Base-by-base conservation (phyloP, 2,888 invertebrate species). In the Acrobasis suavella region DNA sequence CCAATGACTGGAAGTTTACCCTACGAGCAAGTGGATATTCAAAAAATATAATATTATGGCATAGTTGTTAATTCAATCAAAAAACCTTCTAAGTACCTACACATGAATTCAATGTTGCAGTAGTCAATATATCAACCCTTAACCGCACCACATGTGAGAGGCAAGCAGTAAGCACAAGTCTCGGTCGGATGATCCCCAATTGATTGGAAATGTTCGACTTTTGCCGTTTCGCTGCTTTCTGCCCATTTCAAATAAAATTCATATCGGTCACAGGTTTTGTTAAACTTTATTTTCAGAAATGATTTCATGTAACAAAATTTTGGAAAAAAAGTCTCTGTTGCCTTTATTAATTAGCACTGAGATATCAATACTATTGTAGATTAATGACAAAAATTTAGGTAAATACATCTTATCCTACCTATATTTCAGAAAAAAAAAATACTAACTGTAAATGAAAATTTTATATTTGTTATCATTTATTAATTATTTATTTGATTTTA, bases 131-230 rank as follows among this genome's bases (percentile, higher is more conserved):
- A 60, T 60, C 60, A 60, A 52, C 50, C 51, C 50, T 50, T 60
- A 59, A 50, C 50, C 60, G 52, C 39, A 22, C 16, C 59, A 59
- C 49, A 59, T 50, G 50, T 59, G 42, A 60, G 39, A 17, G 16
- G 60, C 51, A 52, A 51, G 42, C 60, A 60, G 60, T 42, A 60
- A 60, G 60, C 60, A 64, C 59, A 50, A 32, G 65, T 51, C 58
- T 16, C 63, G 64, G 62, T 61, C 54, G 65, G 65, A 65, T 67
- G 67, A 65, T 71, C 63, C 67, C 59, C 65, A 68, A 67, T 70
- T 66, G 69, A 71, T 69, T 69, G 68, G 66, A 69, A 67, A 69
- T 62, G 65, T 64, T 62, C 67, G 62, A 60, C 51, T 60, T 52
- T 52, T 60, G 22, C 51, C 60, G 42, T 17, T 37, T 52, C 38